Evolutionary conservation across 2,888 invertebrate species (phyloP), one percentile per base, ranked within the genome.

Genomic region (Drosophila colorata): DNA sequence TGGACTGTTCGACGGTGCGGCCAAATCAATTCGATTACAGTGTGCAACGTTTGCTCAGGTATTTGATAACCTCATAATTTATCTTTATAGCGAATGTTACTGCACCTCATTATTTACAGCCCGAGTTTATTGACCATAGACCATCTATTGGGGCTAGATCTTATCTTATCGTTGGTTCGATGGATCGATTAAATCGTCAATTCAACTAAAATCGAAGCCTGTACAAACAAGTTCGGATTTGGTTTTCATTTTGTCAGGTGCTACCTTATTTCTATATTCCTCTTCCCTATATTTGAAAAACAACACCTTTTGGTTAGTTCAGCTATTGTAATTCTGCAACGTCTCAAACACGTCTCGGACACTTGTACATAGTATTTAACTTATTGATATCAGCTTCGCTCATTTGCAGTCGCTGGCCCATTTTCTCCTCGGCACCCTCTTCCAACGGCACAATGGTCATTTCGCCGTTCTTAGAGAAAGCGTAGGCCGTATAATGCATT

Each of bases 401-500:
- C 63, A 92, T 60, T 2, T 78, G 51, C 2, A 75, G 59, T 1
- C 92, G 80, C 53, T 87, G 85, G 0, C 87, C 89, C 47, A 85
- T 85, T 0, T 64, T 8, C 0, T 65, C 52, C 9, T 81, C 78
- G 7, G 80, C 89, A 3, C 69, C 79, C 1, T 79, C 79, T 11
- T 76, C 69, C 9, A 79, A 33, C 0, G 96, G 93, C 14, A 94
- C 92, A 44, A 97, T 95, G 0, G 96, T 96, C 49, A 94, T 94
- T 82, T 93, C 90, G 0, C 94, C 94, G 89, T 96, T 96, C 55
- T 89, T 93, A 0, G 95, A 95, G 91, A 96, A 96, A 0, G 96
- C 96, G 33, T 93, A 94, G 20, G 94, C 93, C 0, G 95, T 94
- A 90, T 96, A 97, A 86, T 97, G 96, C 96, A 97, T 95, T 1